phyloP scores from a whole-genome alignment of 2,888 invertebrate species.

The Diaprepes abbreviatus region DNA sequence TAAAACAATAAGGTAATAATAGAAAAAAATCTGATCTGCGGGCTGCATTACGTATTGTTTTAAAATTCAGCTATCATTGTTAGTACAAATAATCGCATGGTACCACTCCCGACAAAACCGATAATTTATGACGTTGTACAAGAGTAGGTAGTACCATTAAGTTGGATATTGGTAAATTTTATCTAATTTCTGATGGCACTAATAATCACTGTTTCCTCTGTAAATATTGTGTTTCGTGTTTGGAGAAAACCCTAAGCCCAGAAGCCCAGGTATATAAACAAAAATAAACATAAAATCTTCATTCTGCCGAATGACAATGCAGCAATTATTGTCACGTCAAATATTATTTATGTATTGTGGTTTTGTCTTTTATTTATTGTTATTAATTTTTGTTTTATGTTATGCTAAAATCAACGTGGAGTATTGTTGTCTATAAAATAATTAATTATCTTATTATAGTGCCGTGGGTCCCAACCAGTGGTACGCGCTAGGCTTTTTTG shows the following conservation, averaged over 20 bases:
- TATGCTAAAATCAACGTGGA: too few species aligned
- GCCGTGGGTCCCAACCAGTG: too few species aligned
- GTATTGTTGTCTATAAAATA: too few species aligned
- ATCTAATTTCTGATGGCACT: slow-evolving; percentile 12
- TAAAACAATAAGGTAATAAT: too few species aligned
- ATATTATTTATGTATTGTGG: background rate
- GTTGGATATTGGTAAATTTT: slow-evolving; percentile 1
- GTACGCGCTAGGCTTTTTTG: too few species aligned
- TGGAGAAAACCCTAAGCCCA: background rate
- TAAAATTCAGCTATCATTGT: too few species aligned
- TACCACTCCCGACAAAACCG: background rate
- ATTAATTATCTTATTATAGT: too few species aligned
- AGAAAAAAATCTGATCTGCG: too few species aligned
- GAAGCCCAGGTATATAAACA: slow-evolving; percentile 11
- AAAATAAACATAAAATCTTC: background rate
- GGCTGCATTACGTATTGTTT: too few species aligned
- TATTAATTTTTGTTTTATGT: background rate
- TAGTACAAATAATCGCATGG: too few species aligned
- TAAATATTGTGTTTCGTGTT: slow-evolving; percentile 17
- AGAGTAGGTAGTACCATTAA: slow-evolving; percentile 14
- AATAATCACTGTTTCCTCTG: slow-evolving; percentile 12
- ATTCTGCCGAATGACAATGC: background rate
- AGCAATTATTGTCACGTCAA: background rate
- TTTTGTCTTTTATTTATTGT: background rate
- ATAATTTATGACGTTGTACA: slow-evolving; percentile 16